Percentiles rank a stretch among this genome's conserved stretches.
Evolutionary conservation across 1,140 invertebrate genomes (phyloP).

Genomic region (Globodera rostochiensis): DNA sequence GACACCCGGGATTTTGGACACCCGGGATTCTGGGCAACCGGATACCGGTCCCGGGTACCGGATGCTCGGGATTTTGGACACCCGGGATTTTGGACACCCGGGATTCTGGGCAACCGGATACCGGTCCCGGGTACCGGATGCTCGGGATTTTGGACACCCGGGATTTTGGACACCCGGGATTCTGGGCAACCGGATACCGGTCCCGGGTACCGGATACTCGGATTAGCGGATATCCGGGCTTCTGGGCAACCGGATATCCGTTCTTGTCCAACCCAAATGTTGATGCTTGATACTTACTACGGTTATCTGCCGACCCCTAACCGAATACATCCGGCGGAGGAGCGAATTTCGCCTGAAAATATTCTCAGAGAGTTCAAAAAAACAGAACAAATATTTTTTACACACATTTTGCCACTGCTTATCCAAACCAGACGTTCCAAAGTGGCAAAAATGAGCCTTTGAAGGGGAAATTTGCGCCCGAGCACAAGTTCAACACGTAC

Average conservation of each 20-base stretch:
- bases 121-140: too few species aligned
- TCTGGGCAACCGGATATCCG: background rate
- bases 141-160: too few species aligned
- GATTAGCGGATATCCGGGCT: too few species aligned
- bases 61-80: too few species aligned
- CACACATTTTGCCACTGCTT: slow-evolving; percentile 18
- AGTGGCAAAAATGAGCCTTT: slow-evolving; percentile 63
- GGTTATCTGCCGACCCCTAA: slow-evolving; percentile 39
- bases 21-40: too few species aligned
- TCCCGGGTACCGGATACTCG: too few species aligned
- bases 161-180: too few species aligned
- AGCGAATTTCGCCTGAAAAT: slow-evolving; percentile 37
- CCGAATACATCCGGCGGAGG: slow-evolving; percentile 35
- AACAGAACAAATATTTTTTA: background rate
- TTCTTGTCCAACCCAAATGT: too few species aligned
- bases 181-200: background rate
- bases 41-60: too few species aligned
- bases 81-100: too few species aligned
- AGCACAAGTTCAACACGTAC: slow-evolving; percentile 11
- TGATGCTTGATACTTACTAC: slow-evolving; percentile 11
- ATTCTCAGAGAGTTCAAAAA: slow-evolving; percentile 1
- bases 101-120: too few species aligned
- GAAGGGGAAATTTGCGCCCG: slow-evolving; percentile 42
- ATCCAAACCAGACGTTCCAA: slow-evolving; percentile 61
- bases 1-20: too few species aligned